Conservation (phyloP, 2,797 vertebrate genomes). For the Pseudochirops corinnae region DNA sequence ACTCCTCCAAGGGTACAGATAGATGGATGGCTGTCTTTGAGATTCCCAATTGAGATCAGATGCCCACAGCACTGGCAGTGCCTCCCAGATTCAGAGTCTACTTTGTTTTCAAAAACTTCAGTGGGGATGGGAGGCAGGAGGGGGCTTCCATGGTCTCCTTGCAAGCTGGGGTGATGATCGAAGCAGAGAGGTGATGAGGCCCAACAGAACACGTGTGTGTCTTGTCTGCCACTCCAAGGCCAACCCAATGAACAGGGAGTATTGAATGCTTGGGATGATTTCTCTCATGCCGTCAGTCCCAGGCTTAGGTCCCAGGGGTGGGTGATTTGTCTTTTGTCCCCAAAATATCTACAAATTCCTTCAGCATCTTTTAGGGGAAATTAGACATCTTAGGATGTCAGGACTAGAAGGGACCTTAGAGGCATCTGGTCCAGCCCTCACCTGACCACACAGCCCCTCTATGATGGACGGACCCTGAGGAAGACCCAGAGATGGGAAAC, state of each 20-base stretch:
- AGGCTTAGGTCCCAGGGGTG: background rate
- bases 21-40: background rate
- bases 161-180: background rate
- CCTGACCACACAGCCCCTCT: background rate
- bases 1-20: background rate
- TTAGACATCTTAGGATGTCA: background rate
- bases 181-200: background rate
- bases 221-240: background rate
- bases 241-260: background rate
- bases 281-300: background rate
- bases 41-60: background rate
- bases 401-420: background rate
- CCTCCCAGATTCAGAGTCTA: background rate
- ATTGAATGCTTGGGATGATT: background rate
- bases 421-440: background rate
- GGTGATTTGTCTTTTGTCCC: background rate
- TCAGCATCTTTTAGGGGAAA: background rate
- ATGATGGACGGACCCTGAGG: background rate
- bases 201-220: accelerated
- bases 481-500: background rate
- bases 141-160: background rate
- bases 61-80: background rate
- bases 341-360: background rate
- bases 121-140: background rate
- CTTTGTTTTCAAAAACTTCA: background rate